Percentiles rank a stretch among this genome's conserved stretches.
These are phyloP conservation scores for Athene cunicularia DNA, from an alignment of 2,113 vertebrate species.

Conservation along the genomic window DNA sequence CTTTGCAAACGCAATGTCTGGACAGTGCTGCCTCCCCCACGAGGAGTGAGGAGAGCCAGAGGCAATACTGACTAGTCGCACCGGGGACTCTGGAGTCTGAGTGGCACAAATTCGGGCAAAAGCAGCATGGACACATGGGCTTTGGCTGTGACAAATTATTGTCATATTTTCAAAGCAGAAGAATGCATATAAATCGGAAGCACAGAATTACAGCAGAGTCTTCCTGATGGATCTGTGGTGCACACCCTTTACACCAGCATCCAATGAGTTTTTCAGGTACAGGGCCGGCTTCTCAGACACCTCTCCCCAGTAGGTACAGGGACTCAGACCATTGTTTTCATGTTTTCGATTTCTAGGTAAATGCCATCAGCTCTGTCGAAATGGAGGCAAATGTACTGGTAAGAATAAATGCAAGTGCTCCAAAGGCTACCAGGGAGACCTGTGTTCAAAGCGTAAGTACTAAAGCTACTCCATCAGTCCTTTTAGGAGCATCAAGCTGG, in stretches of 20 bases:
- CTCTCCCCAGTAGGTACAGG: neutral
- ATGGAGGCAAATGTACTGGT: conserved; percentile 90
- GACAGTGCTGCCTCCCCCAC: neutral
- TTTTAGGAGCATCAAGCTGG: neutral
- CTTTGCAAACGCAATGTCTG: accelerated
- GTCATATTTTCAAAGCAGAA: neutral
- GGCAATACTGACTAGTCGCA: neutral
- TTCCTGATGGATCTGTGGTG: neutral
- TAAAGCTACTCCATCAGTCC: neutral
- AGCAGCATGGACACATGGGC: neutral
- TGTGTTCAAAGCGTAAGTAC: conserved; percentile 88
- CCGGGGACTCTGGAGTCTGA: accelerated
- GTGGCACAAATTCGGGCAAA: neutral
- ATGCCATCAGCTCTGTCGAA: conserved; percentile 85
- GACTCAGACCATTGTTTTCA: neutral
- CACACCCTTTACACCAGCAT: neutral
- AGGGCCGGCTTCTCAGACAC: neutral
- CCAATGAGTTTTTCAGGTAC: neutral
- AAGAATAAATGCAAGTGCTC: conserved; percentile 90
- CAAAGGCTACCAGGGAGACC: conserved; percentile 89
- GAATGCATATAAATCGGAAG: neutral
- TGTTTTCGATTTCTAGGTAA: conserved; percentile 76
- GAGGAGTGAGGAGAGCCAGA: neutral
- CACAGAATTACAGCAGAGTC: neutral
- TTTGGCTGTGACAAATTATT: neutral